These are phyloP conservation scores for Ceyx margarethae DNA, from an alignment of 2,113 vertebrate genomes.

Conservation along the genomic window DNA sequence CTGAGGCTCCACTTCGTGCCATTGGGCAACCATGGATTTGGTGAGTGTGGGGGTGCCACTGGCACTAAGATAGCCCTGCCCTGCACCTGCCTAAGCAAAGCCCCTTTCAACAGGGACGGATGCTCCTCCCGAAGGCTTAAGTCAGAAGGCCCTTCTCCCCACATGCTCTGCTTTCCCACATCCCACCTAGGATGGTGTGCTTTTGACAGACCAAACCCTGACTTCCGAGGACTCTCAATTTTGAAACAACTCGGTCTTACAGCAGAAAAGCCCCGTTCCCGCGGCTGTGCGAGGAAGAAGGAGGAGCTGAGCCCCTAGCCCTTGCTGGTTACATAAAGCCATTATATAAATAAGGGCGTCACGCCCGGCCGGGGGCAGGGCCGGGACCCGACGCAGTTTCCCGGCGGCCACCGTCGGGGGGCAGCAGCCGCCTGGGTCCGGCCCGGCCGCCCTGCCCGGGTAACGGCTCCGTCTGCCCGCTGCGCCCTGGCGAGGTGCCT, in stretches of 20 bases:
- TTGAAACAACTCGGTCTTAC: fast-evolving
- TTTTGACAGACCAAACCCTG: fast-evolving
- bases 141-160: neutral
- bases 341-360: conserved; percentile 56
- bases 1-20: fast-evolving
- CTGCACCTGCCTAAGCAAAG: neutral
- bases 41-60: fast-evolving
- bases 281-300: fast-evolving
- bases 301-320: neutral
- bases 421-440: conserved; percentile 60
- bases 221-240: neutral
- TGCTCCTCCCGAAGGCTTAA: too few relatives aligned
- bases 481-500: conserved; percentile 25
- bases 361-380: conserved; percentile 22
- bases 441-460: neutral
- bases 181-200: fast-evolving
- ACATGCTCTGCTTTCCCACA: fast-evolving
- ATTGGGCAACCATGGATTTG: fast-evolving
- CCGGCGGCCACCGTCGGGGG: conserved; percentile 53
- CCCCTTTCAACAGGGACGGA: fast-evolving
- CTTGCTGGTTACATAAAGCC: conserved; percentile 9
- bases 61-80: neutral
- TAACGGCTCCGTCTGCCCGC: neutral
- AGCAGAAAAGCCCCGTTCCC: neutral
- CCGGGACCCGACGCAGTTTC: neutral